Base-by-base conservation (phyloP, 2,797 vertebrate species). In the Spheniscus humboldti region DNA sequence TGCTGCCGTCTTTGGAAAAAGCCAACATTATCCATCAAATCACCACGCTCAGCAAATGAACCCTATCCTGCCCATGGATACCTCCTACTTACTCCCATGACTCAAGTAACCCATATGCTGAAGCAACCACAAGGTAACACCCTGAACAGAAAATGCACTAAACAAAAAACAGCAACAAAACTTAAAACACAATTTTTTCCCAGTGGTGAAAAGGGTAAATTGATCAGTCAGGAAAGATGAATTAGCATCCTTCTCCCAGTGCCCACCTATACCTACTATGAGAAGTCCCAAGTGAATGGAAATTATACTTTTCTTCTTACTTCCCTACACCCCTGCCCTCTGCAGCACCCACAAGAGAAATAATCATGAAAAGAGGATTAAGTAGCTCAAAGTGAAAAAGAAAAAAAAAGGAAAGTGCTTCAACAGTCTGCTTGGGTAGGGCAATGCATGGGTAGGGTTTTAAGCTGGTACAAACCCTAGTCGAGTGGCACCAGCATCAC, bases 81-180 rank as follows among this genome's bases (percentile, higher is more conserved):
- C 76, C 69, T 60, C 75, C 88, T 82, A 85, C 71, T 84, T 91
- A 78, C 7, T 88, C 28, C 69, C 60, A 45, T 94, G 91, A 96
- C 82, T 96, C 91, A 81, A 78, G 85, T 52, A 89, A 96, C 75
- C 57, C 82, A 56, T 47, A 78, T 4, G 27, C 81, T 45, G 39
- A 88, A 86, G 78, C 64, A 88, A 94, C 64, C 91, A 83, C 69
- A 90, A 73, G 68, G 72, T 94, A 96, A 95, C 64, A 94, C 43
- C 64, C 91, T 62, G 8, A 30, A 86, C 27, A 91, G 72, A 91
- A 89, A 93, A 85, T 7, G 45, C 13, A 43, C 73, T 33, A 64
- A 80, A 88, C 52, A 91, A 83, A 64, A 93, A 96, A 39, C 47
- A 94, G 35, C 30, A 94, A 69, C 43, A 90, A 91, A 91, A 77